Base-by-base conservation (phyloP, 2,797 vertebrate genomes). In the Distichodus sexfasciatus region DNA sequence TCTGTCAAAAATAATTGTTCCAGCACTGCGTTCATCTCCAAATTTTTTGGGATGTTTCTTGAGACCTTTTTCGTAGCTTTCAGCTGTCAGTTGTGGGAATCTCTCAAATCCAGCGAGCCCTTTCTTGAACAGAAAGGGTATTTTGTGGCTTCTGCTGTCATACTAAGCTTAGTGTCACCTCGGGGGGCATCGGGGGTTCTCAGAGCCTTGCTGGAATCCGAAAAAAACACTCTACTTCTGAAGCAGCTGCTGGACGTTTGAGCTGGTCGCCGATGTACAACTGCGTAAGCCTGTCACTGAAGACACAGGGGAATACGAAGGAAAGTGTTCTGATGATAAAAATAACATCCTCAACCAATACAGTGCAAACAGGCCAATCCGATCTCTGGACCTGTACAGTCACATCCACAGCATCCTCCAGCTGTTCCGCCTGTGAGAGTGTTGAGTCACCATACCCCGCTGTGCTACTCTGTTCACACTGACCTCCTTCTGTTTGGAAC, bases 391-490 rank as follows among this genome's bases (percentile, higher is more conserved):
- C n/a, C n/a, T n/a, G n/a, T 17, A 8, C 28, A 35, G 29, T 11
- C 29, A 11, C n/a, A n/a, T n/a, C n/a, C n/a, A n/a, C n/a, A n/a
- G n/a, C n/a, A n/a, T n/a, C n/a, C n/a, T n/a, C n/a, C n/a, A n/a
- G n/a, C 69, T 19, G 79, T 79, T 82, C 74, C 82, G 80, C 82
- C 60, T 14, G 10, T 65, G 66, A 71, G 77, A 38, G 46, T 31
- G 12, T 38, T 82, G 75, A 75, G 80, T 76, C 81, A 63, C 64
- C 46, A 79, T 58, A 71, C 79, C 75, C 14, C 50, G 50, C 17
- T 44, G 68, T 59, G 66, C 75, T 79, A 84, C 86, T 89, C 85
- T 77, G 85, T 66, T 88, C 84, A 82, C 69, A 67, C 77, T 83
- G 83, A 84, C 85, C 83, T 84, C 75, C 76, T 84, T 85, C 80